Evolutionary conservation across 2,113 vertebrate genomes (phyloP).

Genomic region (Rhinichthys klamathensis): DNA sequence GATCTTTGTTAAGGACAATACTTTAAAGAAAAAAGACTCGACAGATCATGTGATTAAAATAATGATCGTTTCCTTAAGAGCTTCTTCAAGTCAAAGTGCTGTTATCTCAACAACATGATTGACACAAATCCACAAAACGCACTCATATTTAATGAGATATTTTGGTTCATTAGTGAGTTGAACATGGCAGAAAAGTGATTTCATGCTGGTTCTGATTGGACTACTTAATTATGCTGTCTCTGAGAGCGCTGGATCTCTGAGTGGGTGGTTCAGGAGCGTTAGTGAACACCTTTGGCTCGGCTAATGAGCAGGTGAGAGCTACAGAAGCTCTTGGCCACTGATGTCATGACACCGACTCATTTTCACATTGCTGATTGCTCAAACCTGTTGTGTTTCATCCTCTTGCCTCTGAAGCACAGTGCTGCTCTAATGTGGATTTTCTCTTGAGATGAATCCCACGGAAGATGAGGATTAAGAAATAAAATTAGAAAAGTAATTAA

Average conservation of each 20-base stretch:
- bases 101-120: constrained; percentile 71
- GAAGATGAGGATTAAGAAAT: neutral
- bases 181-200: constrained; percentile 75
- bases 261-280: constrained; percentile 60
- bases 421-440: neutral
- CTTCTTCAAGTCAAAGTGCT: constrained; percentile 73
- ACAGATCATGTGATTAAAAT: constrained; percentile 19
- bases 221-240: constrained; percentile 81
- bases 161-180: constrained; percentile 80
- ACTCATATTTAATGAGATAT: constrained; percentile 78
- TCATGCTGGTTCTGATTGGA: constrained; percentile 80
- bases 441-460: neutral
- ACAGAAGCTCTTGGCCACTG: constrained; percentile 70
- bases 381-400: constrained; percentile 41
- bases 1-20: constrained; percentile 21
- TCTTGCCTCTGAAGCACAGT: neutral
- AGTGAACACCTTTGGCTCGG: constrained; percentile 64
- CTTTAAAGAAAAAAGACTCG: neutral
- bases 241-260: constrained; percentile 71
- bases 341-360: constrained; percentile 32
- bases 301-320: constrained; percentile 80
- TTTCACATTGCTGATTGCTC: constrained; percentile 43
- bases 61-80: constrained; percentile 56
- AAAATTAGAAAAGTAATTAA: too few species aligned
- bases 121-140: constrained; percentile 74